These are phyloP conservation scores for Eledone cirrhosa DNA, from an alignment of 2,888 invertebrate genomes.

Conservation along the genomic window DNA sequence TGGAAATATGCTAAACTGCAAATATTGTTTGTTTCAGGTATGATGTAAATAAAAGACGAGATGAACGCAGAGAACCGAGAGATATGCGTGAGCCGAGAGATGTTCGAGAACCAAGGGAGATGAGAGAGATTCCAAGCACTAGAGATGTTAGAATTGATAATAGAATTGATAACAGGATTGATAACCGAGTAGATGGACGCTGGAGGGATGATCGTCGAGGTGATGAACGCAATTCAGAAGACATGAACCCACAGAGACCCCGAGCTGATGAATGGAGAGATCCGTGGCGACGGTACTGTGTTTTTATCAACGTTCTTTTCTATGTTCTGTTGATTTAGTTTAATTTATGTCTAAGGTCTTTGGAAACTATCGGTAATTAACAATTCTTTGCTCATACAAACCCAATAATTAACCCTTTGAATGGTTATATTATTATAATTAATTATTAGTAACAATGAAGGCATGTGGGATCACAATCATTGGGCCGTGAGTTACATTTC, in stretches of 20 bases:
- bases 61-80: conserved; percentile 15
- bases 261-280: conserved; percentile 88
- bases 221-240: conserved; percentile 28
- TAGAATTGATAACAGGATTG: neutral
- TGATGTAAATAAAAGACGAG: conserved; percentile 26
- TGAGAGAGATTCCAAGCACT: neutral
- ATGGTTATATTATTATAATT: no score
- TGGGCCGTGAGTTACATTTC: no score
- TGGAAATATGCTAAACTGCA: no score
- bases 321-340: no score
- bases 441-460: no score
- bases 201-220: conserved; percentile 33
- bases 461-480: no score
- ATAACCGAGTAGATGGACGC: conserved; percentile 11
- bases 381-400: no score
- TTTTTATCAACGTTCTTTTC: no score
- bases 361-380: no score
- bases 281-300: conserved; percentile 76
- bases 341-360: no score
- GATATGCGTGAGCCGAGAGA: conserved; percentile 27
- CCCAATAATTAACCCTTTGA: no score
- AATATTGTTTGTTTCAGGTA: no score
- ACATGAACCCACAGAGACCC: conserved; percentile 17
- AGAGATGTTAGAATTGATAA: neutral
- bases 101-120: neutral